These are phyloP conservation scores for Takifugu bimaculatus DNA, from an alignment of 2,113 vertebrate species.

Conservation along the genomic window DNA sequence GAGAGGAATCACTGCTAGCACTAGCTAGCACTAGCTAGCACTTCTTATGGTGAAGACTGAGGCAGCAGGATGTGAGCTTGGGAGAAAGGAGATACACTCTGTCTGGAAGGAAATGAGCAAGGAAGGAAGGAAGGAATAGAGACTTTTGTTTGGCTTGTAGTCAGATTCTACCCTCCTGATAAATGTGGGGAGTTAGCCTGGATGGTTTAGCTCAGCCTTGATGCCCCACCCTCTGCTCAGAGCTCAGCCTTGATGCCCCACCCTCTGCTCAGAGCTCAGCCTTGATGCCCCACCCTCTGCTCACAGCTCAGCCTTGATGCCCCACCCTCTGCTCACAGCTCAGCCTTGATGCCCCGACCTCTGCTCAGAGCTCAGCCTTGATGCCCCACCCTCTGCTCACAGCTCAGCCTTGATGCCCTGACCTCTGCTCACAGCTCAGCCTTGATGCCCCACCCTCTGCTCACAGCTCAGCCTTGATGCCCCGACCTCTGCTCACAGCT, in stretches of 20 bases:
- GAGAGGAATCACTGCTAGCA: constrained; percentile 58
- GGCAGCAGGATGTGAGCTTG: constrained; percentile 47
- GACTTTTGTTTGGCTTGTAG: constrained; percentile 55
- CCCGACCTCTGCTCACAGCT: too few species aligned
- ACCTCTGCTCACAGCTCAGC: too few species aligned
- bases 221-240: constrained; percentile 9
- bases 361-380: too few species aligned
- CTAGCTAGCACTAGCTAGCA: too few species aligned
- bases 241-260: not conserved
- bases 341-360: too few species aligned
- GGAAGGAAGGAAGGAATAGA: constrained; percentile 55
- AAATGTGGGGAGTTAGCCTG: constrained; percentile 38
- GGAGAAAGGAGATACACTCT: constrained; percentile 48
- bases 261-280: constrained; percentile 16
- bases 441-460: too few species aligned
- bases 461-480: too few species aligned
- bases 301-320: constrained; percentile 13
- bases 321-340: too few species aligned
- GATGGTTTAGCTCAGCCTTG: constrained; percentile 33
- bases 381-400: too few species aligned
- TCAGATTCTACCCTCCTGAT: constrained; percentile 55
- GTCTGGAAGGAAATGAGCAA: constrained; percentile 42
- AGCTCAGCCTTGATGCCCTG: too few species aligned
- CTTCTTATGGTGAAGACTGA: constrained; percentile 18
- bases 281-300: too few species aligned